phyloP scores from a whole-genome alignment of 1,140 invertebrate species.

The Odontomachus brunneus region DNA sequence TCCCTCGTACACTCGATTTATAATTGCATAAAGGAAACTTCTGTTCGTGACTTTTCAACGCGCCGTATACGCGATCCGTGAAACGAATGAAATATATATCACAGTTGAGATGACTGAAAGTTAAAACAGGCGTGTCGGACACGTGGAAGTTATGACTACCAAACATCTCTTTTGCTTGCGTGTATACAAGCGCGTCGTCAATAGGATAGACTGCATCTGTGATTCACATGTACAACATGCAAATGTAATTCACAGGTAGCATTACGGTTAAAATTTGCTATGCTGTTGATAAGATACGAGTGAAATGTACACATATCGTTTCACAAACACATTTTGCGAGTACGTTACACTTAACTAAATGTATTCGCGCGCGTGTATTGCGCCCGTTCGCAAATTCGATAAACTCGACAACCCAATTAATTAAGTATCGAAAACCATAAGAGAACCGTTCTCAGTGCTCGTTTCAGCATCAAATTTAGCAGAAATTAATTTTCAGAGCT shows the following conservation, averaged over 20 bases:
- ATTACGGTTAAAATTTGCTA: not conserved
- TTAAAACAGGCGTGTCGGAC: slow-evolving; percentile 15
- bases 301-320: not conserved
- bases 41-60: not conserved
- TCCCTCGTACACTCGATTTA: not conserved
- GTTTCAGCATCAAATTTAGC: slow-evolving; percentile 1
- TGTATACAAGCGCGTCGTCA: not conserved
- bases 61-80: not conserved
- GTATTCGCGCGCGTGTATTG: not conserved
- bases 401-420: slow-evolving; percentile 27
- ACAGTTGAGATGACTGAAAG: slow-evolving; percentile 29
- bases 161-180: slow-evolving; percentile 15
- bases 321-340: not conserved
- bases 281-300: not conserved
- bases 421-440: slow-evolving; percentile 7
- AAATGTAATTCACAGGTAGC: slow-evolving; percentile 11
- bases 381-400: not conserved
- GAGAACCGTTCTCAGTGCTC: not conserved
- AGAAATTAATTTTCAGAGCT: slow-evolving; percentile 1
- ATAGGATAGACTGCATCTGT: not conserved
- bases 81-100: slow-evolving; percentile 11
- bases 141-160: slow-evolving; percentile 23
- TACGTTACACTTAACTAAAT: not conserved
- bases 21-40: not conserved
- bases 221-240: not conserved